These are phyloP conservation scores for Plebejus anna DNA, from an alignment of 2,888 invertebrate genomes.

Conservation along the genomic window DNA sequence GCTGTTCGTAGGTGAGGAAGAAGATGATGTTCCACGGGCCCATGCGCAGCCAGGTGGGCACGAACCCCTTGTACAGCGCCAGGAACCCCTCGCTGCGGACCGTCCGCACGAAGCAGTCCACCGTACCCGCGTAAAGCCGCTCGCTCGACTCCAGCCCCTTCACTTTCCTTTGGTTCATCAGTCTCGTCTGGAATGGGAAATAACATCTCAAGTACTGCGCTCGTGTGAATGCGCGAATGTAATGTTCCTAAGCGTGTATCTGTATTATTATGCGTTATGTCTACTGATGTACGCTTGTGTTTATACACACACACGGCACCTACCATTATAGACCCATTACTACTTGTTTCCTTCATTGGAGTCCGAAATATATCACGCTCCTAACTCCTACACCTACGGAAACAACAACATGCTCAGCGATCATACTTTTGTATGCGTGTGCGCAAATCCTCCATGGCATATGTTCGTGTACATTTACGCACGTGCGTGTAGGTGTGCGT, in stretches of 20 bases:
- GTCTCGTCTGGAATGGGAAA: constrained; percentile 84
- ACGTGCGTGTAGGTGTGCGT: not conserved
- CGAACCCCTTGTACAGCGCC: constrained; percentile 96
- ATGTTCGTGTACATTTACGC: too few species aligned
- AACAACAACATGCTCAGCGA: too few species aligned
- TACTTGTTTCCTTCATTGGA: too few species aligned
- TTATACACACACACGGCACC: too few species aligned
- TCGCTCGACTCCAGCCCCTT: constrained; percentile 54
- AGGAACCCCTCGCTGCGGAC: constrained; percentile 91
- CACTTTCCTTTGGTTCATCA: constrained; percentile 93
- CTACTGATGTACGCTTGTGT: too few species aligned
- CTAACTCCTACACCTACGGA: too few species aligned
- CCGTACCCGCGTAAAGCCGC: constrained; percentile 87
- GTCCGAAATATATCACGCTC: too few species aligned
- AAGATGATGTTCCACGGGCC: constrained; percentile 99
- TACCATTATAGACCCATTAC: too few species aligned
- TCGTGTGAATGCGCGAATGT: not conserved
- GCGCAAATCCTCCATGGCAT: too few species aligned
- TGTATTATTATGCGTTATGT: not conserved
- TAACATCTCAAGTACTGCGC: not conserved
- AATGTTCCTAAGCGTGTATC: too few species aligned
- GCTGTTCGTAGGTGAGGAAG: constrained; percentile 95
- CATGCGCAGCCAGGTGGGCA: constrained; percentile 97
- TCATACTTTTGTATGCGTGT: too few species aligned
- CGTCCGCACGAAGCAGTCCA: constrained; percentile 91